Conservation (phyloP, 2,113 vertebrate genomes). For the Pluvialis apricaria region DNA sequence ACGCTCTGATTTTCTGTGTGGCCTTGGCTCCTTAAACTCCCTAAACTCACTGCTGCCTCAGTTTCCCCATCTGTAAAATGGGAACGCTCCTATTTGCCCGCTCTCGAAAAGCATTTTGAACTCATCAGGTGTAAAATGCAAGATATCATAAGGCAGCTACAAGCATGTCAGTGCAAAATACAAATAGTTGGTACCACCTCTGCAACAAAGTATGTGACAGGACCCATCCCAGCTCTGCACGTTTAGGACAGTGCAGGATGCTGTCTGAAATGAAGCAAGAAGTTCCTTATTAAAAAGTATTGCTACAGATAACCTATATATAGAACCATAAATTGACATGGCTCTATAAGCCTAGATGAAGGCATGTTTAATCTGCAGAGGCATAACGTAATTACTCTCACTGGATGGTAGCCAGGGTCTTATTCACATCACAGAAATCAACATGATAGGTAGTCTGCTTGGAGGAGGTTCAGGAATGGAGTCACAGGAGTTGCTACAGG, state of each 20-base stretch:
- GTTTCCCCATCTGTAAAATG: background rate
- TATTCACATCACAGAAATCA: constrained; percentile 60
- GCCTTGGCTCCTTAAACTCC: background rate
- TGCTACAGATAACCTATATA: constrained; percentile 56
- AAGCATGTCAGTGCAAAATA: constrained; percentile 8
- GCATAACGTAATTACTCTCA: constrained; percentile 51
- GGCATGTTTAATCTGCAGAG: constrained; percentile 50
- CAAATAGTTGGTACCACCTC: background rate
- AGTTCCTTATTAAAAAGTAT: constrained; percentile 39
- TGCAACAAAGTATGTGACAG: background rate
- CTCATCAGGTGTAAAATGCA: background rate
- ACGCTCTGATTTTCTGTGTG: background rate
- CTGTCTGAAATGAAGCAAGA: constrained; percentile 26
- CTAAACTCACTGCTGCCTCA: background rate
- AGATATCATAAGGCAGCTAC: background rate
- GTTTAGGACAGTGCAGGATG: background rate
- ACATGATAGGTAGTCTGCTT: constrained; percentile 61
- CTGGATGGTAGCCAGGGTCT: constrained; percentile 56
- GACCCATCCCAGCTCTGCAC: background rate
- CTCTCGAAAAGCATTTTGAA: background rate
- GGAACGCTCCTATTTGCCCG: background rate
- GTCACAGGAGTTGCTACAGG: constrained; percentile 62
- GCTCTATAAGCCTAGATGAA: constrained; percentile 20
- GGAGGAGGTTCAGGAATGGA: constrained; percentile 64
- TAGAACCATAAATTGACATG: constrained; percentile 46